Evolutionary conservation across 2,888 invertebrate genomes (phyloP).

Genomic region (Seladonia tumulorum): DNA sequence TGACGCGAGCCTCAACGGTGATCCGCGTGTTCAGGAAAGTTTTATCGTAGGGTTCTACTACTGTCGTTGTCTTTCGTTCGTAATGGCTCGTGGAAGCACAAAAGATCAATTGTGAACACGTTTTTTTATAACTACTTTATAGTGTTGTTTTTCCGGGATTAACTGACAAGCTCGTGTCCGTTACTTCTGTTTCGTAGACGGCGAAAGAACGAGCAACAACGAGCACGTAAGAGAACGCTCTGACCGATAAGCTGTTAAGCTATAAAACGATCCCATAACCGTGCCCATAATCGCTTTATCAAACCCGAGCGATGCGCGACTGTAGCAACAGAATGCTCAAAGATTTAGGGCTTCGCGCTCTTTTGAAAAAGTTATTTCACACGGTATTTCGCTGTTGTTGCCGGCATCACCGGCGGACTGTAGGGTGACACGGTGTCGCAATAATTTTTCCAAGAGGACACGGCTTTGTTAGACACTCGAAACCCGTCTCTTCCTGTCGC

Average conservation of each 20-base stretch:
- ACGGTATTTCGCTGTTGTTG: background rate
- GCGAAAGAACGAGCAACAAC: background rate
- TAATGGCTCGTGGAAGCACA: background rate
- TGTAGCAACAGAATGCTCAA: background rate
- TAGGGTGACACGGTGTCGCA: background rate
- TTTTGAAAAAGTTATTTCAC: background rate
- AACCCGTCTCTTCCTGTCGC: background rate
- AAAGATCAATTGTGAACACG: background rate
- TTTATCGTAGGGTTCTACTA: background rate
- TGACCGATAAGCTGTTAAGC: background rate
- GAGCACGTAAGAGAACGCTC: background rate
- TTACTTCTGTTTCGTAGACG: background rate
- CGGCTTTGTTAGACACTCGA: background rate
- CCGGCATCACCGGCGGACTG: background rate
- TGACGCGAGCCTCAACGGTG: too few relatives aligned
- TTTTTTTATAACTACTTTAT: background rate
- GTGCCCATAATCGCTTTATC: background rate
- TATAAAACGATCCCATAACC: background rate
- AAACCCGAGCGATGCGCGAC: background rate
- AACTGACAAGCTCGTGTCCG: background rate
- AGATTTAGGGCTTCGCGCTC: background rate
- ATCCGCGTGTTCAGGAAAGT: background rate
- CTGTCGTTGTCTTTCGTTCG: background rate
- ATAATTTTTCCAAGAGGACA: background rate
- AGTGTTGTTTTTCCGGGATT: background rate